Conservation (phyloP, 2,888 invertebrate genomes). For the Panopea generosa region DNA sequence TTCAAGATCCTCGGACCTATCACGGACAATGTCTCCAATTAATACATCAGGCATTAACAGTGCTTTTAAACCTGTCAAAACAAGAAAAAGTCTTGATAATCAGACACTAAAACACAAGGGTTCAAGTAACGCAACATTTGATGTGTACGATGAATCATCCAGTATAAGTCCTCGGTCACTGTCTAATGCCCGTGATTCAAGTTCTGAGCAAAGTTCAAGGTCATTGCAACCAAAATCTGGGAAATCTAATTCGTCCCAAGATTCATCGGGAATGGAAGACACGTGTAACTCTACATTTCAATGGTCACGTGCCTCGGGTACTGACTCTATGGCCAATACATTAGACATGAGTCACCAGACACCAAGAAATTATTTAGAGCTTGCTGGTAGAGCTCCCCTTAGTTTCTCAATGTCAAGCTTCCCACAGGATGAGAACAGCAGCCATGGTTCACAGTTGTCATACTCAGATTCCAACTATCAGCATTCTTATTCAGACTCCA, state of each 20-base stretch:
- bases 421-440: slow-evolving; percentile 20
- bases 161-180: background rate
- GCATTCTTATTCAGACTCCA: slow-evolving; percentile 58
- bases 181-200: background rate
- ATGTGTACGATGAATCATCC: background rate
- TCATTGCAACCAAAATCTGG: background rate
- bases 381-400: slow-evolving; percentile 43
- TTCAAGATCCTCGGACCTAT: slow-evolving; percentile 27
- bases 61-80: slow-evolving; percentile 61
- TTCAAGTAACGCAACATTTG: slow-evolving; percentile 10
- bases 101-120: background rate
- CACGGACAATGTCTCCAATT: slow-evolving; percentile 51
- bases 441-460: slow-evolving; percentile 10
- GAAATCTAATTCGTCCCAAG: slow-evolving; percentile 26
- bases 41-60: slow-evolving; percentile 61
- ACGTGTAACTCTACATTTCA: slow-evolving; percentile 34
- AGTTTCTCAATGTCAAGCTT: slow-evolving; percentile 39
- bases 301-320: slow-evolving; percentile 31
- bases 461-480: background rate
- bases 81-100: slow-evolving; percentile 20
- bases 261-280: slow-evolving; percentile 24
- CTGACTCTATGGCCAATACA: slow-evolving; percentile 9
- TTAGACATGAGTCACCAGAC: slow-evolving; percentile 28
- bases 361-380: slow-evolving; percentile 43
- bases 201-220: slow-evolving; percentile 14